Evolutionary conservation across 2,888 invertebrate genomes (phyloP).

Genomic region (Augiades crinisus): DNA sequence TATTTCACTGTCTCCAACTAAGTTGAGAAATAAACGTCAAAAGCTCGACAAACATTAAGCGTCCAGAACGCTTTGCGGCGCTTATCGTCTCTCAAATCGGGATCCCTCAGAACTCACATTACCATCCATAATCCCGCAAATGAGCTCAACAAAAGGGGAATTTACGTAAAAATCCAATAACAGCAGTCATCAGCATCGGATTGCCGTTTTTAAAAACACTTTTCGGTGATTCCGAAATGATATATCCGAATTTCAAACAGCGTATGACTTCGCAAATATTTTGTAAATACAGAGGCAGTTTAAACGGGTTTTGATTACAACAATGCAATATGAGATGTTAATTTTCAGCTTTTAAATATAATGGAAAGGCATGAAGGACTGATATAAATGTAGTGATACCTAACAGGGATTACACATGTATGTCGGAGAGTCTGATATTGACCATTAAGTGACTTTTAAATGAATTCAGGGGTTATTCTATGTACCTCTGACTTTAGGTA

Average conservation of each 20-base stretch:
- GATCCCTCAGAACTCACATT: constrained; percentile 47
- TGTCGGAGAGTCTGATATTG: too few relatives aligned
- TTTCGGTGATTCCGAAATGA: constrained; percentile 14
- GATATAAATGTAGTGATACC: too few relatives aligned
- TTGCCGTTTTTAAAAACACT: constrained; percentile 30
- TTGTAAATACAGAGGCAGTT: background rate
- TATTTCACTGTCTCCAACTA: too few relatives aligned
- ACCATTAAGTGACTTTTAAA: too few relatives aligned
- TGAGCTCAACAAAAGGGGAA: constrained; percentile 57
- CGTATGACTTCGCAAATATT: constrained; percentile 8
- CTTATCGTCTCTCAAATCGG: constrained; percentile 55
- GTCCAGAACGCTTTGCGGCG: constrained; percentile 35
- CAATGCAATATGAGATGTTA: too few relatives aligned
- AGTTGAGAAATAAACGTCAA: background rate
- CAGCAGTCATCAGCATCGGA: constrained; percentile 42
- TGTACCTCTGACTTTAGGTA: too few relatives aligned
- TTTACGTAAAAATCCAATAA: constrained; percentile 62
- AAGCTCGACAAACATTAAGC: constrained; percentile 18
- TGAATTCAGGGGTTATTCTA: too few relatives aligned
- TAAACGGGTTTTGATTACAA: too few relatives aligned
- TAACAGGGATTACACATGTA: too few relatives aligned
- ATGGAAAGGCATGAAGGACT: too few relatives aligned
- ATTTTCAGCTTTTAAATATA: too few relatives aligned
- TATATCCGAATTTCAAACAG: constrained; percentile 8
- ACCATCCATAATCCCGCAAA: constrained; percentile 59